Evolutionary conservation across 1,140 invertebrate species (phyloP), one percentile per base, ranked within the genome.

Genomic region (Pteromalus puparum): DNA sequence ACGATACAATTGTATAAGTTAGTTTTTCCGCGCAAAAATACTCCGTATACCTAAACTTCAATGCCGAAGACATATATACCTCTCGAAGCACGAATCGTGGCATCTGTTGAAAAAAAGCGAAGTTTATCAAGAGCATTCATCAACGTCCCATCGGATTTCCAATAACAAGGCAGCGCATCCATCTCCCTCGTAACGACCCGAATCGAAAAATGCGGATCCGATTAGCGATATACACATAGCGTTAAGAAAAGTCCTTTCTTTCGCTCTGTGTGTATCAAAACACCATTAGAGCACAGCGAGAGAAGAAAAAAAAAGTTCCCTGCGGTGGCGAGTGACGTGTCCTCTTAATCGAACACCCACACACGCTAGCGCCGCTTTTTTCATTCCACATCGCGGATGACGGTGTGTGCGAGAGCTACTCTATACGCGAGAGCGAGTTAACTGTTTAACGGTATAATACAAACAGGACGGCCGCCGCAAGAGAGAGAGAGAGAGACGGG

Each of bases 381-480:
- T 28, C 48, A 48, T 30, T 21, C 53, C 15, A 65, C 68, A 48
- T 28, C 79, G 61, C 12, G 42, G 10, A 46, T 15, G 46, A 28
- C 24, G 46, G 21, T 6, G 21, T 61, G 21, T 21, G n/a, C 42
- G 68, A 34, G 79, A 67, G 80, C 86, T 13, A 61, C 53, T 61
- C 81, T 48, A 67, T 82, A 70, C 67, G 3, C 67, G 24, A 61
- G 74, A 79, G 75, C 81, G 79, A 80, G 74, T 48, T 77, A 87
- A 85, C 80, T 78, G 73, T 79, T 81, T 72, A 86, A 86, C 82
- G 86, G 87, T 86, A 86, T 80, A 61, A n/a, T 21, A 67, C 77
- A 46, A 73, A 15, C 70, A 68, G 61, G 73, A 72, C 26, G 24
- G 24, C 26, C 53, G 81, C 67, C 42, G 88, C 88, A 80, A 88